A percentile compares a stretch with the other conserved stretches of the same genome.
Conservation (phyloP, 2,888 invertebrate species). For the Caenorhabditis virilis region DNA sequence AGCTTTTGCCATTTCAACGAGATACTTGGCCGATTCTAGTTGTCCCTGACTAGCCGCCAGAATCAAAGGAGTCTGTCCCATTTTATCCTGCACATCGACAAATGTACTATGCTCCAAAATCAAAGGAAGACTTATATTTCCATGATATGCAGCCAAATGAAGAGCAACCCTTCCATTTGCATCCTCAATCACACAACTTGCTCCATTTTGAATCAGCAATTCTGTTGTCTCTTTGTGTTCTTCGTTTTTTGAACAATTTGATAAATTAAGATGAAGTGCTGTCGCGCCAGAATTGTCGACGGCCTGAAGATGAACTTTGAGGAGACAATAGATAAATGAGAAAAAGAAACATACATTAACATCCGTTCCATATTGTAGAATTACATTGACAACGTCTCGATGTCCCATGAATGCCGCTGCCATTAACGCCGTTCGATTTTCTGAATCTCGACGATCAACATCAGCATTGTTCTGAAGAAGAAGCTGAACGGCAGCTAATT, state of each 20-base stretch:
- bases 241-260: conserved; percentile 47
- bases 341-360: conserved; percentile 41
- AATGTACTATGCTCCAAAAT: conserved; percentile 26
- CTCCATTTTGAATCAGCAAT: conserved; percentile 28
- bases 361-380: conserved; percentile 46
- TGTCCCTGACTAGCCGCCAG: conserved; percentile 54
- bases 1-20: conserved; percentile 38
- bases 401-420: conserved; percentile 57
- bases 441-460: conserved; percentile 48
- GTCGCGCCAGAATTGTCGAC: conserved; percentile 52
- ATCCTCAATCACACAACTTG: conserved; percentile 35
- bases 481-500: conserved; percentile 40
- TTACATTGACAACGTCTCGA: conserved; percentile 41
- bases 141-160: conserved; percentile 65
- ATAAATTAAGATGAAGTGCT: conserved; percentile 50
- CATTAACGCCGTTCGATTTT: conserved; percentile 51
- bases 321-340: no score
- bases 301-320: conserved; percentile 24
- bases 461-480: conserved; percentile 44
- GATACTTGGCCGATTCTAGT: conserved; percentile 34
- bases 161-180: conserved; percentile 56
- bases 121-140: conserved; percentile 74
- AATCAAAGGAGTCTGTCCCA: conserved; percentile 55
- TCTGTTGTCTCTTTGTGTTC: conserved; percentile 39
- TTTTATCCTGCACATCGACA: conserved; percentile 26